These are phyloP conservation scores for Heliconius eleuchia DNA, from an alignment of 1,140 invertebrate genomes.

Conservation along the genomic window DNA sequence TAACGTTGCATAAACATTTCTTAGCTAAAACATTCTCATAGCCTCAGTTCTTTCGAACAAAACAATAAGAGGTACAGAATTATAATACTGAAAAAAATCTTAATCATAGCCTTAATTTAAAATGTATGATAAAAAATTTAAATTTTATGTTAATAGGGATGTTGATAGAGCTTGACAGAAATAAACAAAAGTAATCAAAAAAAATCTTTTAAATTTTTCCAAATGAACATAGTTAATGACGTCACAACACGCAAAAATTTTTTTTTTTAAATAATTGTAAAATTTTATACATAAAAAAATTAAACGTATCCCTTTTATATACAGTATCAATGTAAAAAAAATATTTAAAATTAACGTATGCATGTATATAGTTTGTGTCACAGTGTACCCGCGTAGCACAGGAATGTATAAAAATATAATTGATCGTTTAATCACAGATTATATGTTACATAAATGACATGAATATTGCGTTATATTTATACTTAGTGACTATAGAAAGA, in stretches of 20 bases:
- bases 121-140: background rate
- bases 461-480: slow-evolving; percentile 14
- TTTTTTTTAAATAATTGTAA: no score
- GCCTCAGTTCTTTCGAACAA: slow-evolving; percentile 38
- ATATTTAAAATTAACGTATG: slow-evolving; percentile 6
- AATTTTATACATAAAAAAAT: background rate
- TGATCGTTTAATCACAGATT: slow-evolving; percentile 69
- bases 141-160: background rate
- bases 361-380: slow-evolving; percentile 21
- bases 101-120: slow-evolving; percentile 30
- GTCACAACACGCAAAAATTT: no score
- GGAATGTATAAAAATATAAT: slow-evolving; percentile 79
- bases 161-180: background rate
- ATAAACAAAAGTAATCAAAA: background rate
- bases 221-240: no score
- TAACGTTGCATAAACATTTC: slow-evolving; percentile 34
- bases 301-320: background rate
- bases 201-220: background rate
- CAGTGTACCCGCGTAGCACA: slow-evolving; percentile 70
- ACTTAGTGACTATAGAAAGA: background rate
- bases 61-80: slow-evolving; percentile 20
- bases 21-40: slow-evolving; percentile 45
- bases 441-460: slow-evolving; percentile 38
- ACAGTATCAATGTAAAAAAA: background rate
- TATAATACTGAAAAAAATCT: slow-evolving; percentile 34